phyloP scores from a whole-genome alignment of 2,888 invertebrate genomes.

The Stenichneumon culpator region DNA sequence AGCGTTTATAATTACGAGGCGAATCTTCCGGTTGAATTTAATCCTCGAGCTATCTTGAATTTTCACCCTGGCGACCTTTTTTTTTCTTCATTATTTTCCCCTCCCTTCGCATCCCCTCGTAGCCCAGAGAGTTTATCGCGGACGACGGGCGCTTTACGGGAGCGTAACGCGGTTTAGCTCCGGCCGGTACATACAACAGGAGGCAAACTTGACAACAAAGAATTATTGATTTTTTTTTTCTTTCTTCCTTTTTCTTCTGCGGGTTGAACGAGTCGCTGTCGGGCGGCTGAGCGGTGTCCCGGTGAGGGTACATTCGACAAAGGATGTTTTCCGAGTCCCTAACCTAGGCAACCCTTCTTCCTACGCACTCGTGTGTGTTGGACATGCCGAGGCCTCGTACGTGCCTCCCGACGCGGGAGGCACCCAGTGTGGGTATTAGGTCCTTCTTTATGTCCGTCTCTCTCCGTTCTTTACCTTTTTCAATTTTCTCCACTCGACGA shows the following conservation, averaged over 20 bases:
- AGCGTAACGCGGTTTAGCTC: constrained; percentile 80
- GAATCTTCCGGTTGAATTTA: background rate
- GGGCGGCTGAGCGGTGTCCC: constrained; percentile 82
- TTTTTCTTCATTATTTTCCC: background rate
- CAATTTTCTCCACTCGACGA: constrained; percentile 51
- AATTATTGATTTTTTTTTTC: constrained; percentile 83
- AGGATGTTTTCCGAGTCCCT: constrained; percentile 85
- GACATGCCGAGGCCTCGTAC: constrained; percentile 67
- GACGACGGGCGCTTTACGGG: constrained; percentile 26
- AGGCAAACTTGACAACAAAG: constrained; percentile 84
- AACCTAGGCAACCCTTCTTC: constrained; percentile 84
- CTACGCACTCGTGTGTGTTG: constrained; percentile 72
- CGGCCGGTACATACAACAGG: constrained; percentile 73
- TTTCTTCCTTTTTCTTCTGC: constrained; percentile 80
- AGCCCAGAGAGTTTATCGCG: constrained; percentile 21
- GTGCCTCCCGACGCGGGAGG: constrained; percentile 69
- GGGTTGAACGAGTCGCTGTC: constrained; percentile 82
- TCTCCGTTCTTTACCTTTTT: constrained; percentile 49
- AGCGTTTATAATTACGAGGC: background rate
- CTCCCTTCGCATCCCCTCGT: background rate
- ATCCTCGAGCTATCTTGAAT: background rate
- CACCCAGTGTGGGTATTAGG: constrained; percentile 66
- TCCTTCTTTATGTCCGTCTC: constrained; percentile 53
- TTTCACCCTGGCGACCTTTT: background rate
- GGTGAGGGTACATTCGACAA: constrained; percentile 84